Base-by-base conservation (phyloP, 2,113 vertebrate genomes). In the Typhlomys cinereus region DNA sequence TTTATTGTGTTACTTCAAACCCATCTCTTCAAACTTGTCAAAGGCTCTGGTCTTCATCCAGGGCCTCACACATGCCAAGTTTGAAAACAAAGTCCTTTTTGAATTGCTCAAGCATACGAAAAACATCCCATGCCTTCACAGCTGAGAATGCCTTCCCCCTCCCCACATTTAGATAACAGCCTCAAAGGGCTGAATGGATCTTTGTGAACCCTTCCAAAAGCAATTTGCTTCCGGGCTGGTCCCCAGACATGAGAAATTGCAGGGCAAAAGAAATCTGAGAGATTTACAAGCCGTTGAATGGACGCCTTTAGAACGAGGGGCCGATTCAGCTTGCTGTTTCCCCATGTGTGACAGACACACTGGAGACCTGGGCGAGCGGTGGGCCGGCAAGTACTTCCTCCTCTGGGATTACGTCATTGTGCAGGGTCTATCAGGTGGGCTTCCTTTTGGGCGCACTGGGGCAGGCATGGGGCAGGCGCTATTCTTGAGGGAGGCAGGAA, bases 61-160 rank as follows among this genome's bases (percentile, higher is more conserved):
- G 91, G 90, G 87, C 89, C 92, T 94, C 84, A 52, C 78, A 95
- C 93, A 96, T 95, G 96, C 96, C 96, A 97, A 96, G 94, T 96
- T 93, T 96, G 95, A 90, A 96, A 96, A 97, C 96, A 97, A 95
- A 95, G 96, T 96, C 93, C 96, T 97, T 96, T 97, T 95, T 96
- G 92, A 97, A 93, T 94, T 95, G 95, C 95, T 95, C 91, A 83
- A 82, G 96, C 96, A 94, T 96, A 96, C 66, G 84, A 96, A 95
- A 96, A 95, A 96, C 96, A 96, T 96, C 95, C 93, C 66, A 87
- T 87, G 83, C 95, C 93, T 95, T 95, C 92, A 84, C 90, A 93
- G 92, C 90, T 89, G 93, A 95, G 92, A 97, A 87, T 86, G 92
- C 71, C 79, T 54, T 25, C 79, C 96, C 94, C 89, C 94, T 87